Evolutionary conservation across 2,797 vertebrate species (phyloP).

Genomic region (Remorina albescens): DNA sequence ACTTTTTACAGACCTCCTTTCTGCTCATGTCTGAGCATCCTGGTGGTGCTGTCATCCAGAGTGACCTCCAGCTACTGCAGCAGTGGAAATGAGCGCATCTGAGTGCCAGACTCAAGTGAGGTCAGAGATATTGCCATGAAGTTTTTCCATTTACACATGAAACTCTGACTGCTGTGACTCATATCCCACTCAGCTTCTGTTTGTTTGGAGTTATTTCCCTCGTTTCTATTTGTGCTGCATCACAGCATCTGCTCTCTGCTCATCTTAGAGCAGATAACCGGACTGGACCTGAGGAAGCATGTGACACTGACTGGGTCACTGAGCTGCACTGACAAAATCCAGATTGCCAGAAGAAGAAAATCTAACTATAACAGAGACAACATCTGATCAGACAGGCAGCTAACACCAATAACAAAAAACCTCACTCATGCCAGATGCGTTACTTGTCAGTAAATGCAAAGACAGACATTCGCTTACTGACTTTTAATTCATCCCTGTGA

Average conservation of each 20-base stretch:
- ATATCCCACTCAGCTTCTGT: neutral
- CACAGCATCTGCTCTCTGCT: slow-evolving; percentile 12
- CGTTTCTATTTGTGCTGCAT: slow-evolving; percentile 4
- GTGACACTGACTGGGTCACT: slow-evolving; percentile 26
- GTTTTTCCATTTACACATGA: neutral
- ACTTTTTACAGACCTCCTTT: slow-evolving; percentile 30
- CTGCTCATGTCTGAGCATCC: slow-evolving; percentile 19
- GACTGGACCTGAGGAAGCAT: slow-evolving; percentile 3
- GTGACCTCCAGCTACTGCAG: slow-evolving; percentile 29
- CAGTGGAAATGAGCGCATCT: neutral
- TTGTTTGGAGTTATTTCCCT: neutral
- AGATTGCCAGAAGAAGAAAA: slow-evolving; percentile 5
- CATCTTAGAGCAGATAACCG: neutral
- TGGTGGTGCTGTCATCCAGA: slow-evolving; percentile 27
- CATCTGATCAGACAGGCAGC: slow-evolving; percentile 1
- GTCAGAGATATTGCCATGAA: neutral
- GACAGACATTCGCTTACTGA: neutral
- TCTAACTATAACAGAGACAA: neutral
- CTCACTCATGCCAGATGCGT: neutral
- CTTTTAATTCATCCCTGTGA: neutral
- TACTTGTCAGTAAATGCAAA: neutral
- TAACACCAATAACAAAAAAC: neutral
- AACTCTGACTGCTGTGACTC: neutral
- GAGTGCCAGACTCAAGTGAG: neutral
- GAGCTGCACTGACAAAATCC: slow-evolving; percentile 1